Evolutionary conservation across 2,888 invertebrate genomes (phyloP), one percentile per base, ranked within the genome.

Genomic region (Torymus texanus): DNA sequence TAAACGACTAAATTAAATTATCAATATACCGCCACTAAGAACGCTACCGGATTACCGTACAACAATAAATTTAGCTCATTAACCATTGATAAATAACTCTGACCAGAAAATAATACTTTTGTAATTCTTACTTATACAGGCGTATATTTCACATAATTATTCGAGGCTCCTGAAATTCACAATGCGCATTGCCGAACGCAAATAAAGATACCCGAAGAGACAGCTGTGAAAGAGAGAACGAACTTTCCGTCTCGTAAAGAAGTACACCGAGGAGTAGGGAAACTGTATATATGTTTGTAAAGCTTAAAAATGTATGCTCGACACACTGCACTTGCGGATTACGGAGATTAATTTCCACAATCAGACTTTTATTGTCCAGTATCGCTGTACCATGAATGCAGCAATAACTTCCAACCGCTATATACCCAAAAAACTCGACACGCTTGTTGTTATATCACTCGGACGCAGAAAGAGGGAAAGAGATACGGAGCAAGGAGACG

Each of bases 301-400:
- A 73, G 72, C 29, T 66, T 56, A 61, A 78, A 63, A 51, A 56
- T 14, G 41, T 24, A 8, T 51, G 70, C 56, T 70, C 11, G 24
- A 53, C 51, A 51, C 14, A 16, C 58, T 29, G 29, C 8, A 63
- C 13, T 68, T 12, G 29, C 10, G 71, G 65, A 56, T 71, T 71
- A 77, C 53, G 18, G 29, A 61, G 78, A 79, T 74, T 74, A 68
- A 79, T 79, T 74, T n/a, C 29, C 58, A 51, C 66, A 73, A 74
- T 78, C 29, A 78, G 56, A 62, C 24, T 63, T 62, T 74, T 62
- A 73, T 78, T 74, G 73, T 63, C 55, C 59, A 11, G 29, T 5
- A 29, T 29, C 16, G 51, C 18, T 12, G 1, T n/a, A 14, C 16
- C 12, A 50, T 29, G 29, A 3, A 29, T 3, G 24, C 12, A 12